Base-by-base conservation (phyloP, 2,888 invertebrate genomes). In the Andrena hattorfiana region DNA sequence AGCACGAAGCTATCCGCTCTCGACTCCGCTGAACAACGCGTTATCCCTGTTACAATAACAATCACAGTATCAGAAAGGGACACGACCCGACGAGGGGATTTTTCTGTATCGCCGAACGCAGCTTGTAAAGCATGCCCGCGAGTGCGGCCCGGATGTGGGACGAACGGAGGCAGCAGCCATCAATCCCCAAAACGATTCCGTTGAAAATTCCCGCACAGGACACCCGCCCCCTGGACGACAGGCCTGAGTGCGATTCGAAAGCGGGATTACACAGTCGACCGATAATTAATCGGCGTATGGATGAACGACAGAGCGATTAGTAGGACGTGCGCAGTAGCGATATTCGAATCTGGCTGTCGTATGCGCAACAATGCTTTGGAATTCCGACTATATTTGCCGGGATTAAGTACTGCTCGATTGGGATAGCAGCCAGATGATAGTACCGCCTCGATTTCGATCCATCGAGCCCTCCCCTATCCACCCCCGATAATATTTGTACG, bases 351-450 rank as follows among this genome's bases (percentile, higher is more conserved):
- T 83, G 85, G 80, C 87, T 79, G 88, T 90, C 88, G 89, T 88
- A 88, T 87, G 89, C 88, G 89, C 90, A 90, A 91, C 91, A 90
- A 90, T 90, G 91, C 89, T 87, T 88, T 73, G 90, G 87, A 89
- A 91, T 90, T 91, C 77, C 83, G 85, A 86, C 81, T 87, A 85
- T 88, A 87, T 88, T 88, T 87, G 85, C 77, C 74, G 64, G 87
- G 87, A 91, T 90, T 90, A 88, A 90, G 89, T 87, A 69, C 81
- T 70, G 79, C 80, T 84, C 80, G 88, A 78, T 83, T 76, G 81
- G 84, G 77, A 87, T 75, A 76, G 77, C 84, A 80, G 86, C 56
- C 81, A 66, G 84, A 86, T 84, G 82, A 87, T 89, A 74, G 81
- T 71, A 26, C 70, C 60, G 73, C 73, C 83, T 49, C 81, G 81